phyloP scores from a whole-genome alignment of 2,797 vertebrate genomes.

The Bucorvus abyssinicus region DNA sequence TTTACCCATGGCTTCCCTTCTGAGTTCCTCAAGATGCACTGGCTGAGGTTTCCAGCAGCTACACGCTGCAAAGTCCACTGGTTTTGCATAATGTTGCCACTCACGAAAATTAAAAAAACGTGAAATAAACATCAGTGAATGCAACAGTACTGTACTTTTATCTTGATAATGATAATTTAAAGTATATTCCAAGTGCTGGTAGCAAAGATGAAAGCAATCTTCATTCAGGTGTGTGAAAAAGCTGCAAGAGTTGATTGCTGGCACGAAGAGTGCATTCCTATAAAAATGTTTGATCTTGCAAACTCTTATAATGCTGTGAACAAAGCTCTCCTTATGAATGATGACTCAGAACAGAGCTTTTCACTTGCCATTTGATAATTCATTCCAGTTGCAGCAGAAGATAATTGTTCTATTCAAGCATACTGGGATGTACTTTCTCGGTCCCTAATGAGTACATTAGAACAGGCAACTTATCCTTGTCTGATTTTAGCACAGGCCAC shows the following conservation, averaged over 20 bases:
- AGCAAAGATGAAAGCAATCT: slow-evolving; percentile 5
- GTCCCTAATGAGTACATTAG: slow-evolving; percentile 49
- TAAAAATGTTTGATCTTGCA: slow-evolving; percentile 30
- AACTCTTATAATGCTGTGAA: slow-evolving; percentile 6
- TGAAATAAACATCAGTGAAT: neutral
- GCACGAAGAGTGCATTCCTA: neutral
- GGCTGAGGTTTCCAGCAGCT: neutral
- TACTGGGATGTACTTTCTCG: slow-evolving; percentile 28
- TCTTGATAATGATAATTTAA: neutral
- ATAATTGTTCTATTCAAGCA: slow-evolving; percentile 57
- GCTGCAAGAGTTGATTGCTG: neutral
- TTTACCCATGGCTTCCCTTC: neutral
- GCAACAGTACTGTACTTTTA: accelerated
- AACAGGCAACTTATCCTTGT: slow-evolving; percentile 46
- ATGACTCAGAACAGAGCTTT: slow-evolving; percentile 53
- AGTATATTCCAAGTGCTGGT: neutral
- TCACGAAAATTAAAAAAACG: neutral
- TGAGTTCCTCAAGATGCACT: neutral
- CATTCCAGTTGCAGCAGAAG: slow-evolving; percentile 49
- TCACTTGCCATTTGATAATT: slow-evolving; percentile 48
- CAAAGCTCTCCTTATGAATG: slow-evolving; percentile 18
- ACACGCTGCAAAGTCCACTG: neutral
- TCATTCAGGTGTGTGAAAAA: neutral
- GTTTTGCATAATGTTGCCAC: neutral
- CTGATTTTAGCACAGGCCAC: slow-evolving; percentile 56